Evolutionary conservation across 53 echinoderm and acorn worm genomes (phyloP), one percentile per base, ranked within the genome.

Genomic region (Zoroaster sp.): DNA sequence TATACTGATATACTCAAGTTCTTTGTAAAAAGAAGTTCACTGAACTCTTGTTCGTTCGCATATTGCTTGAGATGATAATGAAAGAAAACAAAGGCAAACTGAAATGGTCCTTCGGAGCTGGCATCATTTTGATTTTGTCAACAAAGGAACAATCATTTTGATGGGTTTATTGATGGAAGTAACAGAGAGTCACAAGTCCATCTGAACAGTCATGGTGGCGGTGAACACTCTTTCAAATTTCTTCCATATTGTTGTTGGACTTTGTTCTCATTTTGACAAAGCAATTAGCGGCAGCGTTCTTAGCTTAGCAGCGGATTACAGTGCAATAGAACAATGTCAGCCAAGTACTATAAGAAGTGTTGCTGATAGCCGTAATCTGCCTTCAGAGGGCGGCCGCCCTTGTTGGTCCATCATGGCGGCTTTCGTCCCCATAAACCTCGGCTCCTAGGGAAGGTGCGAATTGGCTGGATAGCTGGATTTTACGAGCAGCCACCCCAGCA

Each of bases 281-380:
- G 67, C 67, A 81, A 81, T 81, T 81, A 81, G 81, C 81, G 81
- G 81, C 81, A 34, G 37, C 43, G 66, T 41, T 39, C 81, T 66
- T 21, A 42, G n/a, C 67, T 66, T 81, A 37, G 66, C 40, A 21
- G 81, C 6, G 13, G 81, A 81, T 81, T 81, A 81, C 32, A 13
- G 31, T 0, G 21, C 67, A 67, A 81, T 59, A 59, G 81, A 81
- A 81, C 81, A 81, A 81, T 81, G 31, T 31, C 32, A 23, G 81
- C 32, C 43, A 67, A 67, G 81, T 81, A 66, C 67, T 81, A n/a
- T 59, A 54, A 81, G 67, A 81, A 67, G 68, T 31, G 67, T 28
- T 42, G 66, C 41, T 67, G 66, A 81, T 81, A 66, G 65, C 55
- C 65, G 80, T 80, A 80, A 80, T 80, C 80, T 55, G 63, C 34